A percentile compares a stretch with the other conserved stretches of the same genome.
Conservation (phyloP, 2,113 vertebrate genomes). For the Syngnathus floridae region DNA sequence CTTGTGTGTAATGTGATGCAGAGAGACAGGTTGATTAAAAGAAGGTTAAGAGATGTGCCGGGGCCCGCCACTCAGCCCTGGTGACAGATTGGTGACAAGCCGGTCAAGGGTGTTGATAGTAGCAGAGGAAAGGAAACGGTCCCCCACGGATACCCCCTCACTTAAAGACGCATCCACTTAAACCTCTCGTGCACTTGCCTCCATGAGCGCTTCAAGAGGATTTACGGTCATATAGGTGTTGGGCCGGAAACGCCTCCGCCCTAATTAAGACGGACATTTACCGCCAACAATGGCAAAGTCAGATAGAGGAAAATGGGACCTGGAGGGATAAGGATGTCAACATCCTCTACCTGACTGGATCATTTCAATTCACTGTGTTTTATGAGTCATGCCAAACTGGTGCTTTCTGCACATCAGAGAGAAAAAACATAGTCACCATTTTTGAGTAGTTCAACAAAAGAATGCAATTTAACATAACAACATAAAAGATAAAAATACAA, state of each 20-base stretch:
- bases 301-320: slow-evolving; percentile 31
- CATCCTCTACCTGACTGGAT: slow-evolving; percentile 37
- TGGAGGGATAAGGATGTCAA: slow-evolving; percentile 28
- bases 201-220: slow-evolving; percentile 30
- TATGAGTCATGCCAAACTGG: slow-evolving; percentile 26
- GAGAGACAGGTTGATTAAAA: slow-evolving; percentile 74
- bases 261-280: slow-evolving; percentile 54
- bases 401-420: neutral
- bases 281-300: slow-evolving; percentile 38
- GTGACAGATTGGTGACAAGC: slow-evolving; percentile 58
- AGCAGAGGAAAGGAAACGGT: slow-evolving; percentile 24
- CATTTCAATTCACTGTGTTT: slow-evolving; percentile 25
- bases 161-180: neutral
- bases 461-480: neutral
- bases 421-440: slow-evolving; percentile 1
- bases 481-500: neutral
- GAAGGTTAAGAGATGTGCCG: slow-evolving; percentile 64
- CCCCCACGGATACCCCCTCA: slow-evolving; percentile 13
- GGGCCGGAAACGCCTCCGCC: slow-evolving; percentile 15
- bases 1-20: slow-evolving; percentile 68
- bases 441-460: slow-evolving; percentile 2
- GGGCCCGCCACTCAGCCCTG: slow-evolving; percentile 58
- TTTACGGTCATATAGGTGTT: slow-evolving; percentile 51
- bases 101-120: slow-evolving; percentile 53
- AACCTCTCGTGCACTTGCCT: slow-evolving; percentile 4